phyloP scores from a whole-genome alignment of 2,888 invertebrate species.

The Drosophila kuntzei region DNA sequence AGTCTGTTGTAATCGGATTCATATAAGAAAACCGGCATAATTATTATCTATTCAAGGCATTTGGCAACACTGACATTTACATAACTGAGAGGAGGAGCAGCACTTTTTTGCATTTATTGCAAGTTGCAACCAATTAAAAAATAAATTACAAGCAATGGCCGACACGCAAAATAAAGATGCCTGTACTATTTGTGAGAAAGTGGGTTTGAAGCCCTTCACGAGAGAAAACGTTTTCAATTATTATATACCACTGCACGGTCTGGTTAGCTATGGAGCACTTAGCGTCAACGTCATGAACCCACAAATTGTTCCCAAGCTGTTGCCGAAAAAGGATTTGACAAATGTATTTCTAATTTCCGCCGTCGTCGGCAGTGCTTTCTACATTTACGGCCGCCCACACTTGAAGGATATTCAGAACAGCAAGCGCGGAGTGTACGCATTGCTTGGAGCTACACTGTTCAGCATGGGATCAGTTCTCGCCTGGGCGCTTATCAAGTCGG shows the following conservation, averaged over 20 bases:
- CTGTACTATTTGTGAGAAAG: constrained; percentile 83
- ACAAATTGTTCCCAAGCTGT: constrained; percentile 89
- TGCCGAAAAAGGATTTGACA: constrained; percentile 89
- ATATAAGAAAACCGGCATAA: constrained; percentile 38
- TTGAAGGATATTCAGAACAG: constrained; percentile 88
- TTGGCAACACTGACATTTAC: constrained; percentile 68
- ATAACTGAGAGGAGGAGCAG: constrained; percentile 60
- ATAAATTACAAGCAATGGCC: constrained; percentile 69
- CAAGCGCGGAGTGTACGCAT: constrained; percentile 88
- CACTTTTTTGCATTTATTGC: constrained; percentile 53
- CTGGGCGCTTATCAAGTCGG: constrained; percentile 94
- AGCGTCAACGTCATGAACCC: constrained; percentile 95
- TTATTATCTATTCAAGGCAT: background rate
- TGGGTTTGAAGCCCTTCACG: constrained; percentile 89
- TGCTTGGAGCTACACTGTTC: constrained; percentile 92
- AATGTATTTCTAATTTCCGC: constrained; percentile 93
- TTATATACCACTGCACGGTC: constrained; percentile 91
- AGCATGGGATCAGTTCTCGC: constrained; percentile 95
- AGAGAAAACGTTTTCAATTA: constrained; percentile 90
- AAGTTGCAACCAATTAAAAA: constrained; percentile 8
- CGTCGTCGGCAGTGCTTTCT: constrained; percentile 92
- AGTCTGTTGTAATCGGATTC: background rate
- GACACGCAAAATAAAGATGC: constrained; percentile 60
- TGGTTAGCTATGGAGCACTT: constrained; percentile 91
- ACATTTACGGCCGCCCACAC: constrained; percentile 93